A percentile compares a stretch with the other conserved stretches of the same genome.
These are phyloP conservation scores for Brachyptera risi DNA, from an alignment of 2,888 invertebrate genomes.

Conservation along the genomic window DNA sequence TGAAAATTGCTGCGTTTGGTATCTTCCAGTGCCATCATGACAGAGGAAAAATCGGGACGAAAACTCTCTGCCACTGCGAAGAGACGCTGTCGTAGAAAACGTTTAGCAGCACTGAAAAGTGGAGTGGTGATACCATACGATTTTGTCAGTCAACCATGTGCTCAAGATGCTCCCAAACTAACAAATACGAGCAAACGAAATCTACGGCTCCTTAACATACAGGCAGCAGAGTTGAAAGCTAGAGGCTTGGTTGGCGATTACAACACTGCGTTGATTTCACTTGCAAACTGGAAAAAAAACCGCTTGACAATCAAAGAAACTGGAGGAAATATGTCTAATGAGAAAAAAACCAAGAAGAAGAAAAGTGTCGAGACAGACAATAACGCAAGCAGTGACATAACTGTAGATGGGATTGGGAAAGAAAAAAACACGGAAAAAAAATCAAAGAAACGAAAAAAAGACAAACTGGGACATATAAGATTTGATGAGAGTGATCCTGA, in stretches of 20 bases:
- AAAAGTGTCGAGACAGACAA: not conserved
- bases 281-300: not conserved
- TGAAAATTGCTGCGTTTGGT: no score
- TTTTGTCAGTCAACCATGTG: not conserved
- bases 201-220: not conserved
- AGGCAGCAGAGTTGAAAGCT: not conserved
- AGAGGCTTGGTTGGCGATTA: not conserved
- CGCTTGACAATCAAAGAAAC: not conserved
- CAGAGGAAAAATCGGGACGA: no score
- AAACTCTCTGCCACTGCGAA: not conserved
- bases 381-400: not conserved
- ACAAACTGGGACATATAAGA: not conserved
- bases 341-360: slow-evolving; percentile 1
- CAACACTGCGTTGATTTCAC: not conserved
- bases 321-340: not conserved
- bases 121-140: not conserved
- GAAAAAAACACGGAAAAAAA: not conserved
- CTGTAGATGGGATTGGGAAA: not conserved
- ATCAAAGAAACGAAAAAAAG: not conserved
- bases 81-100: not conserved
- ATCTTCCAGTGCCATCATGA: no score
- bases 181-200: not conserved
- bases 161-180: not conserved
- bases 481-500: no score
- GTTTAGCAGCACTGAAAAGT: not conserved